Percentiles rank a stretch among this genome's conserved stretches.
Conservation (phyloP, 2,113 vertebrate species). For the Odontesthes bonariensis region DNA sequence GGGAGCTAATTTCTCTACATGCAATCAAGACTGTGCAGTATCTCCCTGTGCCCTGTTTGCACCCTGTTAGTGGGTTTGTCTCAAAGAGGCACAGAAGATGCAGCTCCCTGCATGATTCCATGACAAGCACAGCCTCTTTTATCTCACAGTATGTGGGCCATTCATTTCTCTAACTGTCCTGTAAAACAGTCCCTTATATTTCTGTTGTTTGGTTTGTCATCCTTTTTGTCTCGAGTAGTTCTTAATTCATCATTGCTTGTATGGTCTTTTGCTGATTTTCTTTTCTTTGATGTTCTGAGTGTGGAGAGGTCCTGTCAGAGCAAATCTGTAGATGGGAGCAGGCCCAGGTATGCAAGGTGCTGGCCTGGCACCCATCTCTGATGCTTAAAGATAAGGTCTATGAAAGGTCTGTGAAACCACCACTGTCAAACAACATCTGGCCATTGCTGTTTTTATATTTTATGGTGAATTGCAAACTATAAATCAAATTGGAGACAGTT, state of each 20-base stretch:
- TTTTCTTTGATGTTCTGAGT: constrained; percentile 73
- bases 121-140: constrained; percentile 36
- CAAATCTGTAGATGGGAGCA: constrained; percentile 45
- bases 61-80: constrained; percentile 41
- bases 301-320: constrained; percentile 54
- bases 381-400: constrained; percentile 64
- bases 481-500: constrained; percentile 55
- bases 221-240: constrained; percentile 8
- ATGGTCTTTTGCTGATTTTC: constrained; percentile 29
- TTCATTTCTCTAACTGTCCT: constrained; percentile 18
- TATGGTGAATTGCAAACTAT: constrained; percentile 54
- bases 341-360: constrained; percentile 60
- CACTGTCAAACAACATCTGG: constrained; percentile 69
- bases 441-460: constrained; percentile 30
- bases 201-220: constrained; percentile 22
- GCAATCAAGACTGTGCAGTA: constrained; percentile 46
- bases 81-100: constrained; percentile 38
- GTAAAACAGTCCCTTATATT: constrained; percentile 27
- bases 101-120: constrained; percentile 39
- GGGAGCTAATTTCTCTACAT: constrained; percentile 62
- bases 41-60: constrained; percentile 46
- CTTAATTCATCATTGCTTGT: constrained; percentile 37
- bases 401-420: constrained; percentile 49
- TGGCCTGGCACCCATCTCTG: constrained; percentile 43
- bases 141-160: constrained; percentile 18